These are phyloP conservation scores for Octomys mimax DNA, from an alignment of 2,797 vertebrate genomes.

Conservation along the genomic window DNA sequence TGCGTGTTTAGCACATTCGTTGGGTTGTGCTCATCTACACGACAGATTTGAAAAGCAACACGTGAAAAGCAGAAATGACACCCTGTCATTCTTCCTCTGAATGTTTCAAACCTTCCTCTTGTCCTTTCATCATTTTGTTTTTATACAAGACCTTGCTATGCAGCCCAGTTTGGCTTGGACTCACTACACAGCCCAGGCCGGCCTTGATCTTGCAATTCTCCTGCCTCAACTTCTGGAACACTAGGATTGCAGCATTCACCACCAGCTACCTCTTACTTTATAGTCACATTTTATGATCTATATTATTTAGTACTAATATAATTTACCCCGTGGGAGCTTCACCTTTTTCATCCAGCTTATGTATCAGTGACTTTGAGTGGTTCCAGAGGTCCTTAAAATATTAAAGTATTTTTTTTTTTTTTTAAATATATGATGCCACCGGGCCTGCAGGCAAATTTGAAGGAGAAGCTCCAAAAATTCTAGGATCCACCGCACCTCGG, in stretches of 20 bases:
- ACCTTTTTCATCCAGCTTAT: neutral
- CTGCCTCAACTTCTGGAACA: neutral
- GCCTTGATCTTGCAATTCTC: neutral
- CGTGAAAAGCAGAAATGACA: neutral
- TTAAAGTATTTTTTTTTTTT: slow-evolving; percentile 10
- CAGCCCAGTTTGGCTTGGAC: neutral
- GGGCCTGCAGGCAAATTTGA: neutral
- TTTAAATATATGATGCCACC: neutral
- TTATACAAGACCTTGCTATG: neutral
- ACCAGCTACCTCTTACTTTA: neutral
- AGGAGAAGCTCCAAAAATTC: neutral
- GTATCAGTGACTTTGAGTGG: neutral
- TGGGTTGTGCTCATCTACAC: neutral
- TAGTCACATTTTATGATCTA: neutral
- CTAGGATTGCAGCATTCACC: neutral
- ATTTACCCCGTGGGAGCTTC: neutral
- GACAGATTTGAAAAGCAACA: neutral
- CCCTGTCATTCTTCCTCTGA: neutral
- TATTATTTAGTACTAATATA: neutral
- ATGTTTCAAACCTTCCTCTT: neutral
- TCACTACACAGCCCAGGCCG: neutral
- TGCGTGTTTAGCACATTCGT: neutral
- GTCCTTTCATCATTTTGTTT: neutral
- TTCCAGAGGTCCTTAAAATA: slow-evolving; percentile 39
- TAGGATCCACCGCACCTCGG: neutral